A percentile compares a stretch with the other conserved stretches of the same genome.
These are phyloP conservation scores for Tachysurus fulvidraco DNA, from an alignment of 2,113 vertebrate species.

Conservation along the genomic window DNA sequence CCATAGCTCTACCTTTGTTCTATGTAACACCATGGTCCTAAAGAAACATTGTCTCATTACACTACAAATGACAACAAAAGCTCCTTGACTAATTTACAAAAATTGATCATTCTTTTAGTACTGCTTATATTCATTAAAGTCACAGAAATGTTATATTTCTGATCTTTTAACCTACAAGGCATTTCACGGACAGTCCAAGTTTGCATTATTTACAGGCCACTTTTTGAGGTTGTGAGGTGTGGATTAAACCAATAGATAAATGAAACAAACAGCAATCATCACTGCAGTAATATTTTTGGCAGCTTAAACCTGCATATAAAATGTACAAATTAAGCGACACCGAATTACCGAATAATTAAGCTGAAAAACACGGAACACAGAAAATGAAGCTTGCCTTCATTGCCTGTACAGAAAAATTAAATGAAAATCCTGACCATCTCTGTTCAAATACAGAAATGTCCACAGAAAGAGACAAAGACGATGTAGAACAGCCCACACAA, in stretches of 20 bases:
- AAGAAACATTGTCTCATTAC: too few relatives aligned
- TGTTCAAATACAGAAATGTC: background rate
- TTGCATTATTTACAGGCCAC: background rate
- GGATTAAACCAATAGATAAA: background rate
- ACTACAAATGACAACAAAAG: too few relatives aligned
- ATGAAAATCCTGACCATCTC: background rate
- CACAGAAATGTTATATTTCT: background rate
- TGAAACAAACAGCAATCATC: background rate
- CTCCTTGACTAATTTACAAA: too few relatives aligned
- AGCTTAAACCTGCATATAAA: background rate
- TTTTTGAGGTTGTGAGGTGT: background rate
- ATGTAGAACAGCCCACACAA: conserved; percentile 68
- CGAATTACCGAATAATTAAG: background rate
- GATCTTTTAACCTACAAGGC: background rate
- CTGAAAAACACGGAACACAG: background rate
- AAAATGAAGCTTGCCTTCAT: background rate
- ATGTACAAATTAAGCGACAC: background rate
- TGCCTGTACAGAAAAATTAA: background rate
- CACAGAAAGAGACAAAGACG: conserved; percentile 45
- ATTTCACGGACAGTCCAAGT: background rate
- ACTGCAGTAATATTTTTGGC: background rate
- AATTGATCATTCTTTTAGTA: too few relatives aligned
- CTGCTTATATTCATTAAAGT: background rate
- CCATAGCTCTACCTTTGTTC: too few relatives aligned
- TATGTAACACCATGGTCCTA: too few relatives aligned